Percentiles rank a stretch among this genome's conserved stretches.
phyloP scores from a whole-genome alignment of 1,140 invertebrate genomes.

The Diachasmimorpha longicaudata region DNA sequence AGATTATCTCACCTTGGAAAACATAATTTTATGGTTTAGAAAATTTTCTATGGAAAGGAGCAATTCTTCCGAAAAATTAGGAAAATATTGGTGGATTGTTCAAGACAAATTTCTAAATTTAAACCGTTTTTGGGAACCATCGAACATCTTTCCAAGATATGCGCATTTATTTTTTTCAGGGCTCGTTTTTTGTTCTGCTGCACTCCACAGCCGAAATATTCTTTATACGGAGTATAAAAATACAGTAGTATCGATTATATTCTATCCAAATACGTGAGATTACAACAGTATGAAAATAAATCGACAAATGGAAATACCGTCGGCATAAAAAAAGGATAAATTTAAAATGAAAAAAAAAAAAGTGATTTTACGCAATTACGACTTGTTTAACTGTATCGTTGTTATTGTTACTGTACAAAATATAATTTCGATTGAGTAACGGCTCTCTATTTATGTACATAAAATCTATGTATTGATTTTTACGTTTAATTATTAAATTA shows the following conservation, averaged over 20 bases:
- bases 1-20: too few species aligned
- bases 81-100: too few species aligned
- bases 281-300: not conserved
- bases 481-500: not conserved
- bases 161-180: too few species aligned
- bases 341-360: slow-evolving; percentile 6
- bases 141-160: too few species aligned
- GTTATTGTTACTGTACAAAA: slow-evolving; percentile 45
- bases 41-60: too few species aligned
- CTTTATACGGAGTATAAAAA: not conserved
- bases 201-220: too few species aligned
- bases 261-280: not conserved
- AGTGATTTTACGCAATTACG: slow-evolving; percentile 24
- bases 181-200: too few species aligned
- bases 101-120: too few species aligned
- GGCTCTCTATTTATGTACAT: slow-evolving; percentile 54
- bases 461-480: slow-evolving; percentile 23
- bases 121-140: too few species aligned
- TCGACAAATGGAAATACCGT: not conserved
- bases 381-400: slow-evolving; percentile 38
- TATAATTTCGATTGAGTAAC: slow-evolving; percentile 29
- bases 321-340: not conserved
- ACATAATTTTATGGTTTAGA: too few species aligned
- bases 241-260: not conserved
- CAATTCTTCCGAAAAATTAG: too few species aligned